Evolutionary conservation across 2,113 vertebrate genomes (phyloP), one percentile per base, ranked within the genome.

Genomic region (Albula goreensis): DNA sequence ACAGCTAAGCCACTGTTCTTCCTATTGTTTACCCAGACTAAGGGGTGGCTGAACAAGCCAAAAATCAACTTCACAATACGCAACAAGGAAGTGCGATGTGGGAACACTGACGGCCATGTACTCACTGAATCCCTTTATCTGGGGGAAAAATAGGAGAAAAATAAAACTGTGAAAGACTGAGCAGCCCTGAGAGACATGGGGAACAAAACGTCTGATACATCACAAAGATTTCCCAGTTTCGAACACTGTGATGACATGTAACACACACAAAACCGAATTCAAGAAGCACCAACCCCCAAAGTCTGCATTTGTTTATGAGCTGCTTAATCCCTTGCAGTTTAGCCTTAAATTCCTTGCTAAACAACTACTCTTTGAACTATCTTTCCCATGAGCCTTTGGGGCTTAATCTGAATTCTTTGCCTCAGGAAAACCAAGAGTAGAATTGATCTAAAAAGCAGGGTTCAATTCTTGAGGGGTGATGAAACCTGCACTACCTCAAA

Each of bases 11-110:
- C 91, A 66, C 87, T 85, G 91, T 90, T 94, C 93, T 91, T 94
- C 92, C 93, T 92, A 93, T 91, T 92, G 85, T 94, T 96, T 94
- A 92, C 94, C 86, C 41, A 89, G 94, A 93, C 89, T 88, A 90
- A 89, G 81, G 90, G 90, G 88, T 91, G 90, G 84, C 87, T 91
- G 90, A 92, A 92, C 90, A 92, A 92, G 87, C 87, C 91, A 89
- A 89, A 88, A 90, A 93, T 91, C 89, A 13, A 83, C 88, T 88
- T 85, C 81, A 94, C 91, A 93, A 94, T 91, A 86, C 85, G 88
- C 92, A 90, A 94, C 90, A 90, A 94, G 93, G 92, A 93, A 93
- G 90, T 91, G 88, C 50, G 66, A 85, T 83, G 84, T 52, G 31
- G 81, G 84, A 66, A 89, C 41, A 70, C 63, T 85, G 85, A 31